phyloP scores from a whole-genome alignment of 1,140 invertebrate species.

The Drosophila punjabiensis region DNA sequence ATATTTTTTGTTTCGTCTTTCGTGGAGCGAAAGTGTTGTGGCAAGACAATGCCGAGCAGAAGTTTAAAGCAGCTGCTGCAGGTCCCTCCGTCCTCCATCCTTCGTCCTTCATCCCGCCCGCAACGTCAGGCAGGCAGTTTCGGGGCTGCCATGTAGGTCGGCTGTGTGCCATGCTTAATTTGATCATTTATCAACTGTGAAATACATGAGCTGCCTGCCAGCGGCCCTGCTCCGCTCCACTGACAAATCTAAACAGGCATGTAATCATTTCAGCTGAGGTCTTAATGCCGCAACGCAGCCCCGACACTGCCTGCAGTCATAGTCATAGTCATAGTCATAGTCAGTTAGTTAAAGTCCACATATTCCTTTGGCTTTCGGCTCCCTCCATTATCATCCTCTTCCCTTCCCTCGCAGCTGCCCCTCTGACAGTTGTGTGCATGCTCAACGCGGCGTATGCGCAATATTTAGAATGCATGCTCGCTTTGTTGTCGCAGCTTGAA shows the following conservation, averaged over 20 bases:
- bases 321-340: constrained; percentile 57
- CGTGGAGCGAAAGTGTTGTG: constrained; percentile 44
- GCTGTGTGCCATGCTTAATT: constrained; percentile 71
- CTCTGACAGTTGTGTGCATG: constrained; percentile 17
- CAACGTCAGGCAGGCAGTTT: neutral
- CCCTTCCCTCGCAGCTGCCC: neutral
- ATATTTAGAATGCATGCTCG: constrained; percentile 51
- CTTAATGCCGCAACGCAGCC: constrained; percentile 72
- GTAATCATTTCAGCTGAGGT: constrained; percentile 82
- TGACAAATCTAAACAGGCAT: constrained; percentile 84
- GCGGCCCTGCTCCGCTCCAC: constrained; percentile 28
- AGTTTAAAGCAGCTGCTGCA: constrained; percentile 60
- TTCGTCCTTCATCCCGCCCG: neutral
- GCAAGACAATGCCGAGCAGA: constrained; percentile 61
- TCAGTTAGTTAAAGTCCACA: constrained; percentile 73
- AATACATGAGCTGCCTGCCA: constrained; percentile 67
- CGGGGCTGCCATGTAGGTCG: constrained; percentile 49
- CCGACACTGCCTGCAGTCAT: constrained; percentile 64
- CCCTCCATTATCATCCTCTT: constrained; percentile 4
- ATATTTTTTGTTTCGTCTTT: constrained; percentile 28
- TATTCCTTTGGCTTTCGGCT: constrained; percentile 35
- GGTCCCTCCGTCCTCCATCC: neutral
- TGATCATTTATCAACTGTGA: constrained; percentile 83
- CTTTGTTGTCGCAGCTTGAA: constrained; percentile 37
- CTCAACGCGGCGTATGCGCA: constrained; percentile 58